These are phyloP conservation scores for Agonum fuliginosum DNA, from an alignment of 2,888 invertebrate species.

Conservation along the genomic window DNA sequence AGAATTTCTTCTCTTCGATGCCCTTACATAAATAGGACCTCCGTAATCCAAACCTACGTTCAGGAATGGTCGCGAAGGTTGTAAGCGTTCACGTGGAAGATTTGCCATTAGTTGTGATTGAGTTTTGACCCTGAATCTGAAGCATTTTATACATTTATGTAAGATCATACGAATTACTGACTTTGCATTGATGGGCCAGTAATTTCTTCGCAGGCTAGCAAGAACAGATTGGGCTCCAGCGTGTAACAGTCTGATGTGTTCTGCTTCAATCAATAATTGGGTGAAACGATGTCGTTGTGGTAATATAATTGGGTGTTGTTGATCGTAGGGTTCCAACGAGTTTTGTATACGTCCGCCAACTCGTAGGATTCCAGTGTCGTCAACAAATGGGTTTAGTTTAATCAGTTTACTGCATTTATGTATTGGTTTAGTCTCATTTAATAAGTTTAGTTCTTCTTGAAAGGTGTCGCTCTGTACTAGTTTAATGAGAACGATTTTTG, in stretches of 20 bases:
- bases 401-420: neutral
- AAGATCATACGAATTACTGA: neutral
- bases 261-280: neutral
- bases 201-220: neutral
- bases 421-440: neutral
- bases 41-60: constrained; percentile 12
- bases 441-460: neutral
- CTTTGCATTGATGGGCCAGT: neutral
- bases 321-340: constrained; percentile 4
- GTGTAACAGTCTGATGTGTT: neutral
- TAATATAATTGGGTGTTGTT: neutral
- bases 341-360: neutral
- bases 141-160: constrained; percentile 6
- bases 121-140: neutral
- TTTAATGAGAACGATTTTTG: neutral
- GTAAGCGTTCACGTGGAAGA: neutral
- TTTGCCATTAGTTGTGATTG: neutral
- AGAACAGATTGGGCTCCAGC: neutral
- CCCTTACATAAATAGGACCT: neutral
- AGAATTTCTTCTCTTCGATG: neutral
- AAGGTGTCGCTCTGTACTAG: neutral
- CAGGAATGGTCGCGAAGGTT: neutral
- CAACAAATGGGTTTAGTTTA: neutral
- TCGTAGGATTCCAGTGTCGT: constrained; percentile 1
- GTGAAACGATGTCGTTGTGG: neutral